Percentiles rank a stretch among this genome's conserved stretches.
These are phyloP conservation scores for Nasonia vitripennis DNA, from an alignment of 1,140 invertebrate genomes.

Conservation along the genomic window DNA sequence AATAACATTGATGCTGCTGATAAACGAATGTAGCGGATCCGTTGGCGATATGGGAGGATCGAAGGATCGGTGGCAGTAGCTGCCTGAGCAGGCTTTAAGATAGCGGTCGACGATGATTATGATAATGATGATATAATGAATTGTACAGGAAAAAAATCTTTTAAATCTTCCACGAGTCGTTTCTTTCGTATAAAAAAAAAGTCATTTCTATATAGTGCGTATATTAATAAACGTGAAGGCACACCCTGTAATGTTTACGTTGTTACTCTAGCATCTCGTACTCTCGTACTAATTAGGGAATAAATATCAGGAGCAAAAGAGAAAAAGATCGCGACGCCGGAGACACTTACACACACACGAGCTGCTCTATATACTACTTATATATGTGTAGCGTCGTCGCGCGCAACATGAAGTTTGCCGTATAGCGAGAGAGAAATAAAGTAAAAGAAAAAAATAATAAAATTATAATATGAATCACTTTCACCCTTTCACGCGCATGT, in stretches of 20 bases:
- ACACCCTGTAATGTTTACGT: slow-evolving; percentile 15
- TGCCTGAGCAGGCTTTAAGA: background rate
- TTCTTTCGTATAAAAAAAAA: background rate
- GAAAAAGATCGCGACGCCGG: background rate
- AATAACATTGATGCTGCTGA: background rate
- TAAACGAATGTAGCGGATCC: slow-evolving; percentile 2
- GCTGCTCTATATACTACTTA: background rate
- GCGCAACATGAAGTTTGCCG: background rate
- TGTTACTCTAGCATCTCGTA: slow-evolving; percentile 29
- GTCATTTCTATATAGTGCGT: background rate
- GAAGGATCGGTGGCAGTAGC: background rate
- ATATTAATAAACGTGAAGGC: slow-evolving; percentile 11
- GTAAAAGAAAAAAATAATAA: slow-evolving; percentile 47
- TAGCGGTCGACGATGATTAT: no score
- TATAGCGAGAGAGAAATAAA: background rate
- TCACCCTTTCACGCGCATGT: slow-evolving; percentile 57
- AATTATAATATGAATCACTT: slow-evolving; percentile 48
- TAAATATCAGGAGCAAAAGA: background rate
- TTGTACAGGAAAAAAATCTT: slow-evolving; percentile 39
- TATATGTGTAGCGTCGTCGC: background rate
- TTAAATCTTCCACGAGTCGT: slow-evolving; percentile 33
- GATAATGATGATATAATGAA: slow-evolving; percentile 13
- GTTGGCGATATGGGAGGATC: background rate
- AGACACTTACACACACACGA: background rate
- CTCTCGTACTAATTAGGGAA: slow-evolving; percentile 1